Evolutionary conservation across 2,797 vertebrate species (phyloP).

Genomic region (Rhincodon typus): DNA sequence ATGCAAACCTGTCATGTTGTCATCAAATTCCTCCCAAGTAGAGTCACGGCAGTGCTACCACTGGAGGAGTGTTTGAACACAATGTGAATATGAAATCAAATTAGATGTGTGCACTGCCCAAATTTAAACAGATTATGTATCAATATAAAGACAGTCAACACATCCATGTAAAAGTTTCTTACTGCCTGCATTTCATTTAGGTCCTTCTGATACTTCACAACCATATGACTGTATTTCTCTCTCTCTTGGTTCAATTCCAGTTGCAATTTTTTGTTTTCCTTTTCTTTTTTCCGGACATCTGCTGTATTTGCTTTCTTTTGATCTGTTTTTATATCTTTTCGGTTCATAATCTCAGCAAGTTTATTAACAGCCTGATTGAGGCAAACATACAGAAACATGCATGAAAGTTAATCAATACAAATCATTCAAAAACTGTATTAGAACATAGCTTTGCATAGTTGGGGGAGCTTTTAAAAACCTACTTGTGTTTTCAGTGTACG

Average conservation of each 20-base stretch:
- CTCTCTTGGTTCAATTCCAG: conserved; percentile 96
- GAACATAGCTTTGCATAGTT: neutral
- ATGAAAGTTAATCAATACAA: neutral
- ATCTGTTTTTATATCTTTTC: conserved; percentile 97
- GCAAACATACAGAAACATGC: conserved; percentile 31
- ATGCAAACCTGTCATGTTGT: neutral
- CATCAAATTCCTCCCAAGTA: neutral
- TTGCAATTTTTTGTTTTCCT: conserved; percentile 95
- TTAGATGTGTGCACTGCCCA: neutral
- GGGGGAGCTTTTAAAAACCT: conserved; percentile 38
- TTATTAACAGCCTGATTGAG: conserved; percentile 87
- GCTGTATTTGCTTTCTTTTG: conserved; percentile 91
- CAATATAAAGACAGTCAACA: conserved; percentile 13
- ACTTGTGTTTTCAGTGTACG: conserved; percentile 96
- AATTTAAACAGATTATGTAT: neutral
- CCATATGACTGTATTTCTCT: conserved; percentile 96
- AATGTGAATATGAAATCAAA: neutral
- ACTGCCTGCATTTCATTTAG: conserved; percentile 92
- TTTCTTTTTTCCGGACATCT: conserved; percentile 96
- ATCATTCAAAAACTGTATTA: neutral
- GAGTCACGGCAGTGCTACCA: neutral
- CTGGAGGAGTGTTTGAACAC: neutral
- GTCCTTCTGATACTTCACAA: conserved; percentile 91
- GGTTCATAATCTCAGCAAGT: conserved; percentile 97
- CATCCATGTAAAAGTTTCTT: conserved; percentile 46